Base-by-base conservation (phyloP, 2,888 invertebrate species). In the Palloptera scutellata region DNA sequence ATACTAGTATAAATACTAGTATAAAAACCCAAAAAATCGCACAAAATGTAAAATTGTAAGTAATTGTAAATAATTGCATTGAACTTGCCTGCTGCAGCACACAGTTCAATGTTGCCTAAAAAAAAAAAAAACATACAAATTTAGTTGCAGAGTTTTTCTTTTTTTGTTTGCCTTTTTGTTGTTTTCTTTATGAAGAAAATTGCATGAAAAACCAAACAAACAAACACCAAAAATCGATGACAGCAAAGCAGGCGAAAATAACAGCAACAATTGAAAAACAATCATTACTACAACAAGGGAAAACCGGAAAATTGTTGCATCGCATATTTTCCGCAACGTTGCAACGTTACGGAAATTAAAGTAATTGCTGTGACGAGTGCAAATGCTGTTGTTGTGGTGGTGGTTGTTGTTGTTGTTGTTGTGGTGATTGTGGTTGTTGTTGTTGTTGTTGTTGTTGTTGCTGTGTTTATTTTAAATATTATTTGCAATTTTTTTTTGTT, bases 251-350 rank as follows among this genome's bases (percentile, higher is more conserved):
- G n/a, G 41, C n/a, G 17, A 55, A 30, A 58, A 62, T 42, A 51
- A 69, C 66, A 58, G 40, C 54, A 62, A 30, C 30, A 48, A 17
- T 1, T 45, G 30, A 58, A 62, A 41, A 51, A 69, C 66, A 58
- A 40, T 41, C 41, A 17, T 45, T 40, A 48, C 43, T 70, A 57
- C 61, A 48, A 53, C 9, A 15, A 41, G 8, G 30, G 53, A 55
- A 67, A 73, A 72, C 72, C 72, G 73, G 70, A 73, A 74, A 74
- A 73, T 69, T 70, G 69, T 70, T 71, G 74, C 69, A 71, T 64
- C 66, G 68, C 62, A 70, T 45, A 70, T 72, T 72, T 74, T 74
- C 73, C 73, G 72, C 70, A 52, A 67, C 66, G 66, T 64, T 68
- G 72, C 64, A 67, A 64, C 61, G 48, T 48, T 2, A 8, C 48